phyloP scores from a whole-genome alignment of 2,888 invertebrate species.

The Acleris holmiana region DNA sequence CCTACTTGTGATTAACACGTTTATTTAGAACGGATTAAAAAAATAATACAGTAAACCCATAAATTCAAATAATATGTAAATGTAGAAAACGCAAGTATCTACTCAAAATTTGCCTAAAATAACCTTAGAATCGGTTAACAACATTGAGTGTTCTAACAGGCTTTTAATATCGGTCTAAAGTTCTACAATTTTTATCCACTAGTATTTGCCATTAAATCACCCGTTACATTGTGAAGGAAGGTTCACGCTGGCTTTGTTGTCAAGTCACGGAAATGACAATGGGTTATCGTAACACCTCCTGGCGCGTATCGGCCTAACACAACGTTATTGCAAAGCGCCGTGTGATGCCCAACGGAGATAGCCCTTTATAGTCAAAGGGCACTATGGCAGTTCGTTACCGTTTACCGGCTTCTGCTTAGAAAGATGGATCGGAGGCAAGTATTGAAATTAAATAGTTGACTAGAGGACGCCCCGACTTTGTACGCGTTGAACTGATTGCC shows the following conservation, averaged over 20 bases:
- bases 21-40: no score
- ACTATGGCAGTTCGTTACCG: background rate
- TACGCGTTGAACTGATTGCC: no score
- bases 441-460: background rate
- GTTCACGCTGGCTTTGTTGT: constrained; percentile 21
- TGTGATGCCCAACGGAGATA: constrained; percentile 4
- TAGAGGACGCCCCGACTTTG: no score
- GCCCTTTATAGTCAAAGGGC: constrained; percentile 11
- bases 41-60: no score
- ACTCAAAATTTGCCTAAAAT: no score
- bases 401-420: background rate
- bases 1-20: no score
- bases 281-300: constrained; percentile 24
- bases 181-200: background rate
- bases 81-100: no score
- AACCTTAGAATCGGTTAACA: no score
- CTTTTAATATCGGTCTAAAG: no score
- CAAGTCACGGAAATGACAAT: constrained; percentile 33
- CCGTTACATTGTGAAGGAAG: constrained; percentile 9
- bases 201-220: constrained; percentile 1
- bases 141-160: no score
- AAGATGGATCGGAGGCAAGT: background rate
- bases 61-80: no score
- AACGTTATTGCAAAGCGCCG: constrained; percentile 1
- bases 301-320: constrained; percentile 1